Conservation (phyloP, 2,797 vertebrate species). For the Xenopus petersii region DNA sequence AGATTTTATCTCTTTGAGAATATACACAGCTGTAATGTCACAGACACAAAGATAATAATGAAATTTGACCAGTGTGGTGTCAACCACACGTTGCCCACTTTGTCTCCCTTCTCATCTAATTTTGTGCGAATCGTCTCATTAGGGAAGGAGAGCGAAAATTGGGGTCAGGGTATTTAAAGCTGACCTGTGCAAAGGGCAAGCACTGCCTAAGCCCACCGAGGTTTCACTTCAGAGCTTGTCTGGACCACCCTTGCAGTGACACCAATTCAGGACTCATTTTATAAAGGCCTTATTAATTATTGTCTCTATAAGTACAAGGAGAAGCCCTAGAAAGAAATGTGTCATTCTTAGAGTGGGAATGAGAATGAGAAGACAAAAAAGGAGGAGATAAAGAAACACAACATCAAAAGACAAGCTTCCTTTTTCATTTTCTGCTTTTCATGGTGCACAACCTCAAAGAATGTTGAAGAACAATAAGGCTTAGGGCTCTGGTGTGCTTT, state of each 20-base stretch:
- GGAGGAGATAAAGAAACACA: slow-evolving; percentile 76
- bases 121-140: slow-evolving; percentile 90
- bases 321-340: slow-evolving; percentile 90
- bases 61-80: slow-evolving; percentile 67
- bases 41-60: slow-evolving; percentile 65
- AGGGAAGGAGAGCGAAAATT: slow-evolving; percentile 92
- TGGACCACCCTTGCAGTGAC: slow-evolving; percentile 91
- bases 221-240: slow-evolving; percentile 80
- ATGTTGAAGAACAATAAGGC: slow-evolving; percentile 98
- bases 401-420: slow-evolving; percentile 84
- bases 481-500: slow-evolving; percentile 97
- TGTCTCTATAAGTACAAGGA: slow-evolving; percentile 90
- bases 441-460: slow-evolving; percentile 98
- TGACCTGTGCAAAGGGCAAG: slow-evolving; percentile 89
- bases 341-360: slow-evolving; percentile 88
- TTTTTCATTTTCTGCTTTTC: slow-evolving; percentile 88
- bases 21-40: slow-evolving; percentile 71
- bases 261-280: slow-evolving; percentile 94
- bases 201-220: slow-evolving; percentile 83
- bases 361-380: slow-evolving; percentile 79
- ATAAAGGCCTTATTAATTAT: slow-evolving; percentile 99
- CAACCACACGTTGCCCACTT: slow-evolving; percentile 71
- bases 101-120: slow-evolving; percentile 69
- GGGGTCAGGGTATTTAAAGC: slow-evolving; percentile 98
- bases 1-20: slow-evolving; percentile 56